Evolutionary conservation across 2,888 invertebrate genomes (phyloP).

Genomic region (Ochlodes sylvanus): DNA sequence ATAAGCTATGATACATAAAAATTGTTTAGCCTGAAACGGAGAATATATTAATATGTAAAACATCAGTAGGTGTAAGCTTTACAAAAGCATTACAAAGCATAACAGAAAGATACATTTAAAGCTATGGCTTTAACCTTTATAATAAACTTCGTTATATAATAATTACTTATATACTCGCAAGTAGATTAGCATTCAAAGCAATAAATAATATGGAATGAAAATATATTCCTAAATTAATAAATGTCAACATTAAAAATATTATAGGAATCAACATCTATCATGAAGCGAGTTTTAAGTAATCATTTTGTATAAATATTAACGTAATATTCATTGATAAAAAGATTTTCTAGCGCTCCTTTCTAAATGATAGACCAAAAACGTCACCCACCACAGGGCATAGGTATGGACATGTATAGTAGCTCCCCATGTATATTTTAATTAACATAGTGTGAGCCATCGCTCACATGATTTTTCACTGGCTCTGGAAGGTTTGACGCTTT

Average conservation of each 20-base stretch:
- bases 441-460: too few relatives aligned
- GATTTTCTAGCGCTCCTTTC: too few relatives aligned
- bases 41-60: not conserved
- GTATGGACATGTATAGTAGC: too few relatives aligned
- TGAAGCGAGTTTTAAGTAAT: constrained; percentile 9
- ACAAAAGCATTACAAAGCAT: too few relatives aligned
- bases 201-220: constrained; percentile 23
- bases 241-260: constrained; percentile 29
- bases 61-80: not conserved
- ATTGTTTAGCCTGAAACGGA: not conserved
- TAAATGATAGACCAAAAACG: too few relatives aligned
- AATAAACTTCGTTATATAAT: not conserved
- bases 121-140: too few relatives aligned
- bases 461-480: too few relatives aligned
- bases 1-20: not conserved
- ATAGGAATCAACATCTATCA: constrained; percentile 30
- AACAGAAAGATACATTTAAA: too few relatives aligned
- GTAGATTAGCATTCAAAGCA: constrained; percentile 17
- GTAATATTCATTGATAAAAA: not conserved
- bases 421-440: too few relatives aligned
- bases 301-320: not conserved
- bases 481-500: too few relatives aligned
- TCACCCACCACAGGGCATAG: too few relatives aligned
- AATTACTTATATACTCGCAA: not conserved
- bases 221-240: constrained; percentile 18